These are phyloP conservation scores for Mycteria americana DNA, from an alignment of 2,797 vertebrate species.

Conservation along the genomic window DNA sequence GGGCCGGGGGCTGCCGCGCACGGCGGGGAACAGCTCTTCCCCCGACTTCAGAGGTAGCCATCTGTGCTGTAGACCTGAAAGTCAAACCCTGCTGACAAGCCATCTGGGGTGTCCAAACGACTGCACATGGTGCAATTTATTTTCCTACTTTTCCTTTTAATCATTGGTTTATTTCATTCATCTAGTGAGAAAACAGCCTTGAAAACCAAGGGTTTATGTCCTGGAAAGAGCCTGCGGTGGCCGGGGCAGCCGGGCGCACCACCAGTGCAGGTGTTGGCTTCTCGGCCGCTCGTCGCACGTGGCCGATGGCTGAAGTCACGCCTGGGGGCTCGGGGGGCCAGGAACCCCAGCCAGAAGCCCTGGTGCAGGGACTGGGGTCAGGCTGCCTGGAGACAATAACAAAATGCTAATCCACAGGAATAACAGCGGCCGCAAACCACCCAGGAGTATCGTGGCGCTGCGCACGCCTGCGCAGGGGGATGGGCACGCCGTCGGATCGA, in stretches of 20 bases:
- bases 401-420: not conserved
- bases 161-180: constrained; percentile 54
- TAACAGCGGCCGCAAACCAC: not conserved
- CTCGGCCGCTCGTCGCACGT: not conserved
- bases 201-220: not conserved
- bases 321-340: not conserved
- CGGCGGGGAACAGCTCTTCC: not conserved
- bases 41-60: constrained; percentile 16
- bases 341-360: not conserved
- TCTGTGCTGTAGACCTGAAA: constrained; percentile 62
- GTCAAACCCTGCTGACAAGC: constrained; percentile 56
- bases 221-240: not conserved
- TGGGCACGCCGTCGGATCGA: not conserved
- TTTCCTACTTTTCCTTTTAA: constrained; percentile 63
- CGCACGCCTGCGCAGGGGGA: rapidly evolving
- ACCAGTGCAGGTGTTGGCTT: not conserved
- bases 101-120: constrained; percentile 58
- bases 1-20: not conserved
- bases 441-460: not conserved
- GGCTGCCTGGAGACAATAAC: not conserved
- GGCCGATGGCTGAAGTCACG: not conserved
- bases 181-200: constrained; percentile 31
- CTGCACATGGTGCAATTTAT: constrained; percentile 57
- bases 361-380: not conserved
- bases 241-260: not conserved